Conservation (phyloP, 1,140 invertebrate genomes). For the Mizuhopecten yessoensis region DNA sequence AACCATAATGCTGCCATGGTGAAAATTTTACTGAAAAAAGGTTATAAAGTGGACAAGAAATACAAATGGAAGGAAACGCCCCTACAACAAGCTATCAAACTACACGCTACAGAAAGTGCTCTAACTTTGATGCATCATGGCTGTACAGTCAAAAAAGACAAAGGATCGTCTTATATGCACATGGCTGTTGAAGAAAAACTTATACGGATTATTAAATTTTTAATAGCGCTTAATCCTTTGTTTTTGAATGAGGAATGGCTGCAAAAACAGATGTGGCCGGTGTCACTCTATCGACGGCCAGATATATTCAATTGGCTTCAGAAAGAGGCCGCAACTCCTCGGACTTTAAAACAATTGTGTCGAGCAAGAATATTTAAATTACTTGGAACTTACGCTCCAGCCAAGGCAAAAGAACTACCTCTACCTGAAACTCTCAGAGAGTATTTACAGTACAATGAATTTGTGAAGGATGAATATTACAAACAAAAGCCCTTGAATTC, state of each 20-base stretch:
- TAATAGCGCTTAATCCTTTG: slow-evolving; percentile 73
- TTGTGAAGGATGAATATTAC: slow-evolving; percentile 74
- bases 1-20: slow-evolving; percentile 79
- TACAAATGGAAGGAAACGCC: slow-evolving; percentile 80
- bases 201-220: slow-evolving; percentile 70
- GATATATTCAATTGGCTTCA: slow-evolving; percentile 73
- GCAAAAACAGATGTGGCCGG: slow-evolving; percentile 69
- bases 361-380: slow-evolving; percentile 70
- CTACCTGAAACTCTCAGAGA: slow-evolving; percentile 69
- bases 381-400: slow-evolving; percentile 68
- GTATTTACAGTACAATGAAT: slow-evolving; percentile 72
- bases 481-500: slow-evolving; percentile 63
- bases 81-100: slow-evolving; percentile 78
- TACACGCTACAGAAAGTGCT: slow-evolving; percentile 79
- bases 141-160: slow-evolving; percentile 70
- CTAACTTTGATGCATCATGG: slow-evolving; percentile 78
- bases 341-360: slow-evolving; percentile 71
- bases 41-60: slow-evolving; percentile 76
- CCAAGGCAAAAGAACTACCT: slow-evolving; percentile 70
- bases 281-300: slow-evolving; percentile 73
- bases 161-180: slow-evolving; percentile 73
- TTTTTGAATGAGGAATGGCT: slow-evolving; percentile 77
- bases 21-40: slow-evolving; percentile 73
- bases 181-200: slow-evolving; percentile 76
- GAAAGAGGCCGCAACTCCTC: slow-evolving; percentile 61